Conservation (phyloP, 2,888 invertebrate species). For the Miltochrista miniata region DNA sequence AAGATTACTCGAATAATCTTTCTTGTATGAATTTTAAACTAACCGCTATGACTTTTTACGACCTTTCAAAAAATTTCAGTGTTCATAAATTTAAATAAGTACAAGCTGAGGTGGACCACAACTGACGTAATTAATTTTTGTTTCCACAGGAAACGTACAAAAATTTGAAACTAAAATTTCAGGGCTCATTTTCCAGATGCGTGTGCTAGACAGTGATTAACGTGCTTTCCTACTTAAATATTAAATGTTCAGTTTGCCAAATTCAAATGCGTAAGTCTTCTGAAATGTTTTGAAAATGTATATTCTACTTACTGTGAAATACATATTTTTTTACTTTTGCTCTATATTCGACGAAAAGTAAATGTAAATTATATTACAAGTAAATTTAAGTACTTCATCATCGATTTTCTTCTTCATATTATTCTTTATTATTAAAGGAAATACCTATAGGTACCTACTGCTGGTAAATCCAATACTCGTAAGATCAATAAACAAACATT, state of each 20-base stretch:
- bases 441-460: too few species aligned
- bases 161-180: slow-evolving; percentile 51
- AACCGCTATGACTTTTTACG: slow-evolving; percentile 3
- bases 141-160: slow-evolving; percentile 38
- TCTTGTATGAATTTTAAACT: slow-evolving; percentile 2
- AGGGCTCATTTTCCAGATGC: slow-evolving; percentile 62
- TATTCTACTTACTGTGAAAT: too few species aligned
- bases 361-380: too few species aligned
- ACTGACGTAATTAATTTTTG: slow-evolving; percentile 28
- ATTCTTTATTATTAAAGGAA: too few species aligned
- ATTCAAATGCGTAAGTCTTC: slow-evolving; percentile 33
- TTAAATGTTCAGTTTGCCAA: slow-evolving; percentile 54
- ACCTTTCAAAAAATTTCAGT: slow-evolving; percentile 22
- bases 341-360: too few species aligned
- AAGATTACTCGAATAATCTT: slow-evolving; percentile 8
- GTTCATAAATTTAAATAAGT: slow-evolving; percentile 28
- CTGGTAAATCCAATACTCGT: too few species aligned
- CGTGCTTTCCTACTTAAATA: slow-evolving; percentile 60
- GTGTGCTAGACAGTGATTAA: slow-evolving; percentile 69
- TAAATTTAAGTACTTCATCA: too few species aligned
- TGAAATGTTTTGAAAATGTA: slow-evolving; percentile 1
- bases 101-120: slow-evolving; percentile 12
- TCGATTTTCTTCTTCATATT: too few species aligned
- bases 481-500: too few species aligned
- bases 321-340: too few species aligned